Evolutionary conservation across 2,113 vertebrate genomes (phyloP), one percentile per base, ranked within the genome.

Genomic region (Oenanthe oenanthe): DNA sequence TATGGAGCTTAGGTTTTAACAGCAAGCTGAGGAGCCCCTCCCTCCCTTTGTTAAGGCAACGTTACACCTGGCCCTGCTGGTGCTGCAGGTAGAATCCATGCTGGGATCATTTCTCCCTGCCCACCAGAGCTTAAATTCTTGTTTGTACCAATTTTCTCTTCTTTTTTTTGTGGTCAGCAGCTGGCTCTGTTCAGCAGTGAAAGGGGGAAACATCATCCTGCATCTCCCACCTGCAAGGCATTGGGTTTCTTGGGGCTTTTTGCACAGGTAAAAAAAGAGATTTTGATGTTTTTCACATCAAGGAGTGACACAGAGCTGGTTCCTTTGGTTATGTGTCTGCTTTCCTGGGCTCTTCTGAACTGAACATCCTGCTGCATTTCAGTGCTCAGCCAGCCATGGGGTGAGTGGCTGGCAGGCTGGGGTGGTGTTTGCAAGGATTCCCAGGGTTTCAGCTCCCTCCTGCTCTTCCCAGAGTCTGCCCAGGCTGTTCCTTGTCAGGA

Each of bases 361-460:
- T 21, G 60, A 38, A 74, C 68, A 62, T 22, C 73, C 43, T 24
- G n/a, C 50, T 10, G 10, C 31, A 2, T 10, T 38, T 57, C 28
- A 29, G 1, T 2, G 15, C 47, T 58, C 0, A 0, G 5, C 56
- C 56, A 71, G n/a, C 42, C 6, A 6, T 0, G 1, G 53, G 24
- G 43, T 0, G 0, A 82, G 26, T 21, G 0, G 0, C 53, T 54
- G 60, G 20, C 3, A 2, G 43, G 57, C 34, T 43, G 57, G 3
- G 12, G 21, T 51, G 48, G 48, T 20, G 21, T n/a, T 32, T 34
- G 38, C 68, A 63, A 61, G 24, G 53, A 32, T 58, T 86, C 45
- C 50, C 50, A 54, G n/a, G 25, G 5, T 28, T 61, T 66, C 47
- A 26, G 28, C 57, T 71, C 72, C 61, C 34, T 76, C n/a, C 56